Evolutionary conservation across 2,888 invertebrate species (phyloP).

Genomic region (Phortica magna): DNA sequence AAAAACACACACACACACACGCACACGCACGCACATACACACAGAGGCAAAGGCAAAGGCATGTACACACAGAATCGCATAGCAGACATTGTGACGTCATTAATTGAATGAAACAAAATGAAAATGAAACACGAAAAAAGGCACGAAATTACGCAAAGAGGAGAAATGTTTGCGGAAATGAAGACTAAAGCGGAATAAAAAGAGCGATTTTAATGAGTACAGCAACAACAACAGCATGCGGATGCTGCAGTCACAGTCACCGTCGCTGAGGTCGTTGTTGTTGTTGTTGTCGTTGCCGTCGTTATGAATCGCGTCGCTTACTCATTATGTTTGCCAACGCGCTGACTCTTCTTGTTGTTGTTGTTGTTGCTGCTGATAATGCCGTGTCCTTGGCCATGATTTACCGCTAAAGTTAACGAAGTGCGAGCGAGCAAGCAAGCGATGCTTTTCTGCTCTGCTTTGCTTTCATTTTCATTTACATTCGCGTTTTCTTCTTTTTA

Average conservation of each 20-base stretch:
- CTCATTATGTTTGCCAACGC: constrained; percentile 12
- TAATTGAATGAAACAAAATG: constrained; percentile 67
- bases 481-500: background rate
- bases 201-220: constrained; percentile 27
- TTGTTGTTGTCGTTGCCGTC: background rate
- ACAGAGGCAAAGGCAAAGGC: constrained; percentile 4
- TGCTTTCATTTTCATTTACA: constrained; percentile 14
- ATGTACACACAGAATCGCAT: background rate
- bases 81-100: constrained; percentile 57
- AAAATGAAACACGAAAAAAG: constrained; percentile 61
- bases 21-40: constrained; percentile 19
- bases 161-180: constrained; percentile 63
- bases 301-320: background rate
- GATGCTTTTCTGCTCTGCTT: background rate
- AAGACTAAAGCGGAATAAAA: constrained; percentile 50
- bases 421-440: constrained; percentile 16
- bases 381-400: constrained; percentile 74
- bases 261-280: constrained; percentile 34
- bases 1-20: constrained; percentile 9
- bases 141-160: constrained; percentile 59
- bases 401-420: constrained; percentile 45
- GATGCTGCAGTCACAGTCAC: constrained; percentile 39
- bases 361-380: constrained; percentile 26
- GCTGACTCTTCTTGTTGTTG: background rate
- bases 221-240: constrained; percentile 35